Conservation (phyloP, 2,888 invertebrate species). For the Hydraecia micacea region DNA sequence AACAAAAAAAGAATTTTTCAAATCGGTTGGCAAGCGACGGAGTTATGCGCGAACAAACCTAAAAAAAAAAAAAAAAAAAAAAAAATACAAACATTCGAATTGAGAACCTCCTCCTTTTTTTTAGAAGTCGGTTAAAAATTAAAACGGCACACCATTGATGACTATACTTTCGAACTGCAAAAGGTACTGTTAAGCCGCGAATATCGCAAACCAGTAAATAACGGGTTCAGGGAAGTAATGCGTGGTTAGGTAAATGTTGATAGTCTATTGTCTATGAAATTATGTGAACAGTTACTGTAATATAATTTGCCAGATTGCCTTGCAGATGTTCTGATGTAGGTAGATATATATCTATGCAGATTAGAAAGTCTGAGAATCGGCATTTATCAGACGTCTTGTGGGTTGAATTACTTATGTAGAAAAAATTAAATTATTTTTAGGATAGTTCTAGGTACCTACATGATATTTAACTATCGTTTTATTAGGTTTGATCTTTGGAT, state of each 20-base stretch:
- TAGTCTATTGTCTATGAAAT: constrained; percentile 33
- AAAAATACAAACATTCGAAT: too few relatives aligned
- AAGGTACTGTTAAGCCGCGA: background rate
- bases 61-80: too few relatives aligned
- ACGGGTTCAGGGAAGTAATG: constrained; percentile 25
- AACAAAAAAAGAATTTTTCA: too few relatives aligned
- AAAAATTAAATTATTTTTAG: background rate
- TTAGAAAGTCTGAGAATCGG: background rate
- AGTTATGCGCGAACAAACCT: too few relatives aligned
- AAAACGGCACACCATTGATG: constrained; percentile 11
- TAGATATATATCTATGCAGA: background rate
- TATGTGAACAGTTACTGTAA: background rate
- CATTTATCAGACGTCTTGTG: background rate
- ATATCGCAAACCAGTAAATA: constrained; percentile 21
- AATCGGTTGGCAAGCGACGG: too few relatives aligned
- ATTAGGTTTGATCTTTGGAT: background rate
- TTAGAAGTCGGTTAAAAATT: constrained; percentile 1
- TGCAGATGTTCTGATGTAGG: background rate
- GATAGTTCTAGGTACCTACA: background rate
- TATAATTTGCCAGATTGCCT: constrained; percentile 9
- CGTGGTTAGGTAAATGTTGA: constrained; percentile 11
- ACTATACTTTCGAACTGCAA: constrained; percentile 12
- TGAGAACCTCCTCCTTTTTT: too few relatives aligned
- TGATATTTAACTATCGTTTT: background rate
- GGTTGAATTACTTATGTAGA: background rate